Base-by-base conservation (phyloP, 92 coral and sea anemone genomes). In the Montipora capitata region DNA sequence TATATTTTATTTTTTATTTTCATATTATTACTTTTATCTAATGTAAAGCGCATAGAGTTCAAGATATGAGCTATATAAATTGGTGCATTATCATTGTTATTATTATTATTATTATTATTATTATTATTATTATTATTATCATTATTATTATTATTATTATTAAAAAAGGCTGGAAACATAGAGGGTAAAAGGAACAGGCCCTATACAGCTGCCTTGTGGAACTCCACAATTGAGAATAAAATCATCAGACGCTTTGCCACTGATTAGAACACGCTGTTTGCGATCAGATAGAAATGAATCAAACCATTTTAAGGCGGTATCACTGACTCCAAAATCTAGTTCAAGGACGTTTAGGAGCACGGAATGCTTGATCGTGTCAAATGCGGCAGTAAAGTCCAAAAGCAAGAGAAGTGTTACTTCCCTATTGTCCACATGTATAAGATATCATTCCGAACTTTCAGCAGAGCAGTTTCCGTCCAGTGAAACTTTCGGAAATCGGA, bases 191-290 rank as follows among this genome's bases (percentile, higher is more conserved):
- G n/a, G n/a, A n/a, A n/a, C n/a, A n/a, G n/a, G n/a, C n/a, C n/a
- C n/a, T n/a, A n/a, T n/a, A n/a, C n/a, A n/a, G n/a, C n/a, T n/a
- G n/a, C n/a, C n/a, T n/a, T n/a, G n/a, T n/a, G n/a, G n/a, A n/a
- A n/a, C n/a, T n/a, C n/a, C 20, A 20, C 20, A 20, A 20, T 20
- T 20, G 0, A 20, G 20, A 20, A 0, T 64, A 3, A 64, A 27
- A 64, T 18, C 74, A 7, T 18, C 74, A 68, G 74, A 68, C 3
- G 74, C 74, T 68, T 68, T 68, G 74, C 45, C 74, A 35, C 74
- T 38, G 7, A 68, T 68, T 1, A 68, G 74, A 38, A 68, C 74
- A 68, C 43, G 12, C 74, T 68, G 74, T 68, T 27, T 27, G 4
- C 45, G 74, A 68, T 35, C 74, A 68, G 48, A 40, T 68, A 68